These are phyloP conservation scores for Hippocampus kuda DNA, from an alignment of 2,797 vertebrate genomes.

Conservation along the genomic window DNA sequence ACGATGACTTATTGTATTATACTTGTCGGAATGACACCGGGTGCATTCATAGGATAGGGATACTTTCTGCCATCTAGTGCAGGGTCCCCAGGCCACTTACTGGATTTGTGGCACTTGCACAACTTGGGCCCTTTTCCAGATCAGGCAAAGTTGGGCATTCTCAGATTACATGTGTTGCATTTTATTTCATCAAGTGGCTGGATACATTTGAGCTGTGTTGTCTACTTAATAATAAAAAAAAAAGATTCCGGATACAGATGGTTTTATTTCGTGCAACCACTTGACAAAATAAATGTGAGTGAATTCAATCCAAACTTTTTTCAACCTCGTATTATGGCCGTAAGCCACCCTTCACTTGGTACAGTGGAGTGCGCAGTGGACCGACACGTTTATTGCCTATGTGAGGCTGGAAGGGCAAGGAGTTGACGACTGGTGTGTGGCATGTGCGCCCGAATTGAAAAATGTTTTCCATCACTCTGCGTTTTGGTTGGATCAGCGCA, in stretches of 20 bases:
- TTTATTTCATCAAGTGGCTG: too few species aligned
- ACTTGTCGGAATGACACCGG: background rate
- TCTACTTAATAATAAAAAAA: too few species aligned
- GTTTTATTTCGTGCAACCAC: too few species aligned
- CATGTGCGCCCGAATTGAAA: background rate
- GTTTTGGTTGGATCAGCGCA: background rate
- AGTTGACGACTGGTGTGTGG: background rate
- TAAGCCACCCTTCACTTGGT: background rate
- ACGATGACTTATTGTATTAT: background rate
- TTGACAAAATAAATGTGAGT: too few species aligned
- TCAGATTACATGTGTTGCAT: background rate
- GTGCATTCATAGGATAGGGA: too few species aligned
- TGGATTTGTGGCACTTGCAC: too few species aligned
- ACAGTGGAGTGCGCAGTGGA: background rate
- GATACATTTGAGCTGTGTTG: too few species aligned
- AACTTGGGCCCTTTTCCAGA: background rate
- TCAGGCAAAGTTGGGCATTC: background rate
- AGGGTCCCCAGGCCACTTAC: too few species aligned
- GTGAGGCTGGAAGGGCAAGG: background rate
- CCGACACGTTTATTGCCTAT: background rate
- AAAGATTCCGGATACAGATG: too few species aligned
- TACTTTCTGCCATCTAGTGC: background rate
- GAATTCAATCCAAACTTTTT: too few species aligned
- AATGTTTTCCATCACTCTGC: background rate
- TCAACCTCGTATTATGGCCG: background rate